Base-by-base conservation (phyloP, 1,140 invertebrate genomes). In the Papilio xuthus region DNA sequence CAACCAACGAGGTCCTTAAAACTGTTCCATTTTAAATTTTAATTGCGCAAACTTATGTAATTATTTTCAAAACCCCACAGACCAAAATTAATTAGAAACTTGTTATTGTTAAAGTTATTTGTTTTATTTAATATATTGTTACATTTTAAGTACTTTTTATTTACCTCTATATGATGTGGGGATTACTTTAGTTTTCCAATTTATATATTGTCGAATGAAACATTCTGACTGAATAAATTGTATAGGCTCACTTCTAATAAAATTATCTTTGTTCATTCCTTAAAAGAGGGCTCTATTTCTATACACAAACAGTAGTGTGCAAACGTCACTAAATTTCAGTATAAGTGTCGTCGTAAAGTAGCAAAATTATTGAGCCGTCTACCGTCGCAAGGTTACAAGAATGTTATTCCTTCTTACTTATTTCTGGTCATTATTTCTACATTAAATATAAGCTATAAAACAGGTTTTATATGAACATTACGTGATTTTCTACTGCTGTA, bases 21-120 rank as follows among this genome's bases (percentile, higher is more conserved):
- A 73, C 42, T 73, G 71, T 73, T 73, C 71, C 71, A 73, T 73
- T 73, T 73, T 44, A 73, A 73, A 73, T 73, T 73, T 73, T 73
- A 73, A 73, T 50, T 73, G 71, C 71, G 20, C n/a, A 73, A 73
- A 73, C 44, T 50, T 73, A 28, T 73, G 42, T 73, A 73, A 73
- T 73, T 73, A 73, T 73, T 73, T 44, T 28, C 23, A 50, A 73
- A 73, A 73, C 71, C 42, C 71, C 23, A 44, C 42, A 73, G 42
- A 73, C 44, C 71, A 73, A 73, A 73, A 73, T 47, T 73, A 73
- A 73, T 73, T 73, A 44, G 71, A 73, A 73, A 44, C 42, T 73
- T 73, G 42, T 44, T 73, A 67, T 47, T 73, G 71, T 73, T 73
- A 26, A 73, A 73, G 71, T 67, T 67, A 67, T 26, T 67, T 67